phyloP scores from a whole-genome alignment of 1,140 invertebrate genomes.

The Parasteatoda tepidariorum region DNA sequence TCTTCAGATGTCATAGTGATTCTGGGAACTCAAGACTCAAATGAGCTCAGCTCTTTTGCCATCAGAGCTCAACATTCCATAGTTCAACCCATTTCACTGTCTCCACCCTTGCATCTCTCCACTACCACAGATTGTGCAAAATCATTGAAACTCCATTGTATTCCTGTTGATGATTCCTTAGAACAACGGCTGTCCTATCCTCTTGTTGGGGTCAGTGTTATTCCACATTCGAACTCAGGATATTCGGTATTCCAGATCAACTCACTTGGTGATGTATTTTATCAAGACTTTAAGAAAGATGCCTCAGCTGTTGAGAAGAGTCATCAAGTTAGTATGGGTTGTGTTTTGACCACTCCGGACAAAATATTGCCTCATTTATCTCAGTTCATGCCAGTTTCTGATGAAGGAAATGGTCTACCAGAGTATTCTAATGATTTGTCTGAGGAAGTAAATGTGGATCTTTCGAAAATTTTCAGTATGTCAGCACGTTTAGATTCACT shows the following conservation, averaged over 20 bases:
- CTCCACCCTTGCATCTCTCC: slow-evolving; percentile 13
- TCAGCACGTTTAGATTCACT: no score
- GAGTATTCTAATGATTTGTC: not conserved
- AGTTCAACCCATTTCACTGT: slow-evolving; percentile 26
- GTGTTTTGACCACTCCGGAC: slow-evolving; percentile 14
- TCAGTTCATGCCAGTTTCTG: not conserved
- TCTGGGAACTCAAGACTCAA: slow-evolving; percentile 18
- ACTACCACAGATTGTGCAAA: slow-evolving; percentile 1
- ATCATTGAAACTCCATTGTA: slow-evolving; percentile 22
- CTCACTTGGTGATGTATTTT: slow-evolving; percentile 49
- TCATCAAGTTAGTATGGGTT: slow-evolving; percentile 3
- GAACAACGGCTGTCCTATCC: slow-evolving; percentile 1
- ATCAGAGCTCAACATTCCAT: not conserved
- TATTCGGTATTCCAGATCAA: slow-evolving; percentile 16
- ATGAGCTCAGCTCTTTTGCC: slow-evolving; percentile 2
- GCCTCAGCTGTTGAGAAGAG: not conserved
- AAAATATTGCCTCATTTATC: slow-evolving; percentile 6
- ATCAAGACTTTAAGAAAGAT: slow-evolving; percentile 10
- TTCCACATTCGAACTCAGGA: not conserved
- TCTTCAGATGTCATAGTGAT: slow-evolving; percentile 19
- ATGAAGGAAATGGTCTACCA: not conserved
- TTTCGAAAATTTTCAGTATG: slow-evolving; percentile 27
- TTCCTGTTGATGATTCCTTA: not conserved
- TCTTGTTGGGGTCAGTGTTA: slow-evolving; percentile 16
- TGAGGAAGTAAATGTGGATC: not conserved